Evolutionary conservation across 2,888 invertebrate genomes (phyloP), one percentile per base, ranked within the genome.

Genomic region (Cheilosia grossa): DNA sequence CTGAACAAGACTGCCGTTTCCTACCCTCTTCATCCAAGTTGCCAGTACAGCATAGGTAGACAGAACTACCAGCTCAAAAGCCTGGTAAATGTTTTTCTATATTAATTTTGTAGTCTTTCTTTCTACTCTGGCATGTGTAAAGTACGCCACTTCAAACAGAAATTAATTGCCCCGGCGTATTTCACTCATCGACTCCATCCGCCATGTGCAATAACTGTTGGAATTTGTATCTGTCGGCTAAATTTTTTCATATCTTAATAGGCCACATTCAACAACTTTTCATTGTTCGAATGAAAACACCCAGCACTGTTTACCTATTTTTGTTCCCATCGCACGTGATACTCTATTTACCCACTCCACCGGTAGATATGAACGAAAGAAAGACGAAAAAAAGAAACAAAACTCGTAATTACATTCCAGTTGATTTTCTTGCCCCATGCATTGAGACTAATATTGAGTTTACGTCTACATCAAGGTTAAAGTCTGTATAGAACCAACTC

Each of bases 281-380:
- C 66, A 74, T 81, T 80, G 80, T 74, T 74, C 37, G 21, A 67
- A 54, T 17, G 13, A 67, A 30, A 44, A 40, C 33, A 27, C 6
- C 33, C 37, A 47, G 17, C 27, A 33, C 21, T 27, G 30, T 30
- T 56, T 67, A 40, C 30, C 21, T 42, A 21, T 53, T 17, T 51
- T 40, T 24, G 7, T 81, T 72, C 79, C 51, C 82, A 69, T 79
- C 73, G 69, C 82, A 83, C 67, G 82, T 83, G 82, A 83, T 83
- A 83, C 69, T 83, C 82, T 61, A 79, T 56, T 79, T 79, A 79
- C 74, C 73, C 69, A 69, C 67, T 83, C 82, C 58, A 53, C 73
- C 56, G 17, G 21, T 67, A 47, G 58, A 53, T 58, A 75, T 19
- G 42, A 37, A 30, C 19, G n/a, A 13, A 2, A 54, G 10, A 47